Evolutionary conservation across 2,888 invertebrate species (phyloP).

Genomic region (Nemurella pictetii): DNA sequence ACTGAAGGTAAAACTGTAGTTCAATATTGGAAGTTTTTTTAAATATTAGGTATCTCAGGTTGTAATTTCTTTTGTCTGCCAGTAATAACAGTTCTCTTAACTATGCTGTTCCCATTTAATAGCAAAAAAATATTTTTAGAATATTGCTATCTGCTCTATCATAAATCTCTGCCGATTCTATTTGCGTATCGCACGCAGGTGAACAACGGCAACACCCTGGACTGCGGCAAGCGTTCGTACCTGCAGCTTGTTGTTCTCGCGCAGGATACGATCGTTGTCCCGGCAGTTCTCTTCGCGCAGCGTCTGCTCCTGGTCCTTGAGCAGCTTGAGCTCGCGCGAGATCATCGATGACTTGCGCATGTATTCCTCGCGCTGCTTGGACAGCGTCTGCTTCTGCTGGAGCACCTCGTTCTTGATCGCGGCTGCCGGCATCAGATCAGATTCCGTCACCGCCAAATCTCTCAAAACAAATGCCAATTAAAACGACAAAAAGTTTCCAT

Average conservation of each 20-base stretch:
- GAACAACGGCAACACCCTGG: too few species aligned
- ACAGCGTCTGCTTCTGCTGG: constrained; percentile 78
- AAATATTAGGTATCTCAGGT: too few species aligned
- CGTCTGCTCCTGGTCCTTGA: constrained; percentile 78
- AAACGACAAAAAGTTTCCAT: too few species aligned
- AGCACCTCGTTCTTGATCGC: constrained; percentile 81
- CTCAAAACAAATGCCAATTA: constrained; percentile 6
- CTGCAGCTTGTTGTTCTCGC: constrained; percentile 84
- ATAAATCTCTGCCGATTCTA: too few species aligned
- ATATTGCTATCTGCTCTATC: too few species aligned
- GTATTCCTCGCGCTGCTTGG: constrained; percentile 81
- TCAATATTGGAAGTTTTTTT: too few species aligned
- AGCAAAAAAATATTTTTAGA: too few species aligned
- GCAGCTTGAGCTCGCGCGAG: constrained; percentile 75
- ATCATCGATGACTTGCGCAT: constrained; percentile 72
- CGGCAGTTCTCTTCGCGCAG: constrained; percentile 67
- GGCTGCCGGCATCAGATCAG: constrained; percentile 45
- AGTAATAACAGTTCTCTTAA: too few species aligned
- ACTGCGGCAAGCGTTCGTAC: constrained; percentile 59
- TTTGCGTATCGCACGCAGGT: too few species aligned
- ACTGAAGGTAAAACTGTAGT: too few species aligned
- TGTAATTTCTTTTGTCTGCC: too few species aligned
- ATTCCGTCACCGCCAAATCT: constrained; percentile 4
- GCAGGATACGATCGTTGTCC: constrained; percentile 76
- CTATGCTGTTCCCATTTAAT: too few species aligned